Conservation (phyloP, 92 coral and sea anemone genomes). For the Umimayanthus chanpuru region DNA sequence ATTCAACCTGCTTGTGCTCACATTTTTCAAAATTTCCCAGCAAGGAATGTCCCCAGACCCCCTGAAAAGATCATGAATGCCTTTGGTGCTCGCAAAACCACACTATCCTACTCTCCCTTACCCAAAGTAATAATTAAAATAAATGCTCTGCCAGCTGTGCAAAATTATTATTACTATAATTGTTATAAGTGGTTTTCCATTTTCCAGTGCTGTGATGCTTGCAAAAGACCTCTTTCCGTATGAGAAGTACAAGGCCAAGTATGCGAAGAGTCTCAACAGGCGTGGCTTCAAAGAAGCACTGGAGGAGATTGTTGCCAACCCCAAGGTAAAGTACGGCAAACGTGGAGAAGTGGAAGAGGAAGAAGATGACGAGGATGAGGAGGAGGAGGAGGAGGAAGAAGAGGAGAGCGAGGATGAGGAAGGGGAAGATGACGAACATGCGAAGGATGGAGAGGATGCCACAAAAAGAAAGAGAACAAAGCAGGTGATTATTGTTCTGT, state of each 20-base stretch:
- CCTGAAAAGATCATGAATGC: no score
- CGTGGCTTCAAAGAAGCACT: slow-evolving; percentile 91
- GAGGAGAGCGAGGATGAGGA: slow-evolving; percentile 45
- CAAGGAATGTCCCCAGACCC: no score
- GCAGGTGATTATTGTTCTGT: slow-evolving; percentile 4
- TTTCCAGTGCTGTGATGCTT: slow-evolving; percentile 89
- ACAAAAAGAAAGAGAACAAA: slow-evolving; percentile 23
- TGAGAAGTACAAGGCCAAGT: slow-evolving; percentile 79
- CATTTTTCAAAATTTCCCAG: no score
- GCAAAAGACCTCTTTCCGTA: slow-evolving; percentile 88
- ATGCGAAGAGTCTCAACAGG: slow-evolving; percentile 54
- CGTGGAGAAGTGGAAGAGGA: slow-evolving; percentile 79
- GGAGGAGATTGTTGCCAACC: slow-evolving; percentile 85
- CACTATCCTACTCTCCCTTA: no score
- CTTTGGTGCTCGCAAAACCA: no score
- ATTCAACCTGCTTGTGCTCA: no score
- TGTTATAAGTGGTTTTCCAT: no score
- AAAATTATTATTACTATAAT: no score
- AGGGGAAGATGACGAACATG: slow-evolving; percentile 23
- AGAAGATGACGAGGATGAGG: slow-evolving; percentile 56
- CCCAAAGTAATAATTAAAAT: no score
- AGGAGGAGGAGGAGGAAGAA: slow-evolving; percentile 41
- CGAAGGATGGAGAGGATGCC: not conserved
- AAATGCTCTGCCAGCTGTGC: no score
- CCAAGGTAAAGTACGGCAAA: slow-evolving; percentile 87